Evolutionary conservation across 1,140 invertebrate species (phyloP).

Genomic region (Dinothrombium tinctorium): DNA sequence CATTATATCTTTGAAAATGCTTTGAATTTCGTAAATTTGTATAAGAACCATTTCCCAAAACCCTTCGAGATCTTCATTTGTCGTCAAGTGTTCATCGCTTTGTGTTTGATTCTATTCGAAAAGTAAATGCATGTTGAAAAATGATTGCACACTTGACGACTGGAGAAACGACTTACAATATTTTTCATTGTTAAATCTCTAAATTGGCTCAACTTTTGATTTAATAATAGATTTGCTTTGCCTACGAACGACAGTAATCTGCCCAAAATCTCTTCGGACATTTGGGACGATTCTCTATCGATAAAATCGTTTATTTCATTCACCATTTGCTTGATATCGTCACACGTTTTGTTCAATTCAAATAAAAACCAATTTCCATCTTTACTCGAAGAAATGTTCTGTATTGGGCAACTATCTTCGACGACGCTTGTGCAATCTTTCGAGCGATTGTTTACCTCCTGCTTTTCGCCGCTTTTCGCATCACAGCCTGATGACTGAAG

Average conservation of each 20-base stretch:
- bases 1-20: conserved; percentile 49
- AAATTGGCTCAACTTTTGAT: conserved; percentile 86
- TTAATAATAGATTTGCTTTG: conserved; percentile 62
- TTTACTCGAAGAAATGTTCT: too few species aligned
- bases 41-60: conserved; percentile 93
- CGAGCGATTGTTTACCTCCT: too few species aligned
- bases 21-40: conserved; percentile 56
- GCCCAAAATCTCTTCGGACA: conserved; percentile 52
- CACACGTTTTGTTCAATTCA: too few species aligned
- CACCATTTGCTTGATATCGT: too few species aligned
- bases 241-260: conserved; percentile 62
- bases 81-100: conserved; percentile 53
- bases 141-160: conserved; percentile 2
- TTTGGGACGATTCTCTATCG: conserved; percentile 34
- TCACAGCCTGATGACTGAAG: too few species aligned
- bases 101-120: conserved; percentile 38
- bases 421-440: too few species aligned
- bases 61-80: conserved; percentile 62
- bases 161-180: conserved; percentile 32
- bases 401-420: too few species aligned
- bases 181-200: conserved; percentile 57
- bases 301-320: too few species aligned
- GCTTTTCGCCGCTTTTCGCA: too few species aligned
- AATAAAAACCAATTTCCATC: too few species aligned
- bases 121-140: conserved; percentile 13